Evolutionary conservation across 1,140 invertebrate species (phyloP).

Genomic region (Schlechtendalia chinensis): DNA sequence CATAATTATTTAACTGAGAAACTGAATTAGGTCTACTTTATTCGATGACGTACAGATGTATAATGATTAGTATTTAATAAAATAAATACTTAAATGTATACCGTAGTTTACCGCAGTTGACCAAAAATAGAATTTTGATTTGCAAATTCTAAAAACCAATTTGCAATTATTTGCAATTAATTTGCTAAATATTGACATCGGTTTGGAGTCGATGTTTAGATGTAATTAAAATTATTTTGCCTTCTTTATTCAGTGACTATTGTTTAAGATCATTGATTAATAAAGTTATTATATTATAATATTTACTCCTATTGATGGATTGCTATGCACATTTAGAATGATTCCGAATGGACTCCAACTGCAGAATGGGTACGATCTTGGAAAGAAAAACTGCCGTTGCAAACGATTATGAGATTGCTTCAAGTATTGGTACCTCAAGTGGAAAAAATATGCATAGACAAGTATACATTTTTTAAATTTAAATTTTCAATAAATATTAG

Average conservation of each 20-base stretch:
- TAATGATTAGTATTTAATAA: too few species aligned
- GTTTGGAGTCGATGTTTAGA: too few species aligned
- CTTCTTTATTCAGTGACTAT: not conserved
- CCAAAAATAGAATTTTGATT: too few species aligned
- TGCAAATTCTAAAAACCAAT: too few species aligned
- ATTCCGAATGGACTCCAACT: constrained; percentile 72
- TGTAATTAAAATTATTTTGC: not conserved
- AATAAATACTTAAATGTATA: too few species aligned
- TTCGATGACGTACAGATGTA: too few species aligned
- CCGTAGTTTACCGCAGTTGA: too few species aligned
- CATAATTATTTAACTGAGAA: too few species aligned
- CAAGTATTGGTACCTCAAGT: constrained; percentile 99
- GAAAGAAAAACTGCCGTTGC: constrained; percentile 94
- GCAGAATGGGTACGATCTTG: constrained; percentile 94
- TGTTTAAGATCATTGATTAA: not conserved
- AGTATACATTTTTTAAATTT: constrained; percentile 67
- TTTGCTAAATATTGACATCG: too few species aligned
- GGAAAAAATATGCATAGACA: constrained; percentile 99
- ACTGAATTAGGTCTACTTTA: too few species aligned
- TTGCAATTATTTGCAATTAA: too few species aligned
- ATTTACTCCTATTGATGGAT: not conserved
- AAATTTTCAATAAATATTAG: not conserved
- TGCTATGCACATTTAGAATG: not conserved
- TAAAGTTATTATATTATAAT: too few species aligned
- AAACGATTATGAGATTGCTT: constrained; percentile 97